Evolutionary conservation across 2,113 vertebrate species (phyloP), one percentile per base, ranked within the genome.

Genomic region (Damaliscus lunatus): DNA sequence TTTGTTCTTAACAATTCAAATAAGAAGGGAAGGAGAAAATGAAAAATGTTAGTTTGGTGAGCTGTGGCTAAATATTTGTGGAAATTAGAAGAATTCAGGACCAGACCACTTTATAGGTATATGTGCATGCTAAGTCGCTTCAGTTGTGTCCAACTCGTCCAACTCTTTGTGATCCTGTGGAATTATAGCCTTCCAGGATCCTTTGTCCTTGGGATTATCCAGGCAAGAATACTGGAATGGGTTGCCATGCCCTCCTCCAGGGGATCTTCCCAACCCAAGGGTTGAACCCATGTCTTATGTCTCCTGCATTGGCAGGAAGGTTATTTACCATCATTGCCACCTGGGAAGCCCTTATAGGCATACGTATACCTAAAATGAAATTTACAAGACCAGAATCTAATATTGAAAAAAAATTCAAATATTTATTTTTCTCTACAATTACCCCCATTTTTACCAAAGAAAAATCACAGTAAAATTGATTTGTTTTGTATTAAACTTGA

Each of bases 51-150:
- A 16, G 74, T 29, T 78, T 78, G 25, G 43, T 48, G 43, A 46
- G 7, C 29, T 31, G 7, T 78, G 48, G 14, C 14, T 46, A 29
- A 78, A 3, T 78, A 78, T 48, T 46, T 14, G 25, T 46, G 25
- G 27, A 48, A 78, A 78, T 16, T 78, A 78, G 43, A 78, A 78
- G 43, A 78, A 78, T 29, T 78, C 25, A 78, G 4, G 43, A 78
- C 14, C 25, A 78, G 25, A 48, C 43, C 74, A 78, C 14, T 29
- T 78, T 78, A 78, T 43, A 46, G 43, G 3, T 78, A 78, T 15
- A 48, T 78, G 17, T 36, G 64, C 4, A 16, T 74, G 36, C 4
- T 36, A 67, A 67, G 4, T 21, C 0, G 0, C 17, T 67, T 67
- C 33, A 67, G 17, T 21, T 19, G 33, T 40, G 36, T 40, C 67